phyloP scores from a whole-genome alignment of 2,888 invertebrate genomes.

The Sinhomidia bicolor region DNA sequence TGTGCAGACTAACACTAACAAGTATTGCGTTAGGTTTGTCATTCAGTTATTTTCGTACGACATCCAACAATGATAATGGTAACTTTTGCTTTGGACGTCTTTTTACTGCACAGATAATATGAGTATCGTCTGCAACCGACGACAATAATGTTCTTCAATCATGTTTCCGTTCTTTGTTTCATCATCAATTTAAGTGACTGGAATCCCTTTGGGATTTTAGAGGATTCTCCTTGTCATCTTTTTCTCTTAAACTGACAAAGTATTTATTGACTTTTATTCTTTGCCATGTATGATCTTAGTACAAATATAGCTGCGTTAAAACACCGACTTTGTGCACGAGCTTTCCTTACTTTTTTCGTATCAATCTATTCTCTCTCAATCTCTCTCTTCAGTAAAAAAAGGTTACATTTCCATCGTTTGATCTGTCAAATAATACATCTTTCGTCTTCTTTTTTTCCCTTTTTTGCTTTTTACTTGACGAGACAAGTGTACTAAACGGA shows the following conservation, averaged over 20 bases:
- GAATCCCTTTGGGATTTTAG: slow-evolving; percentile 48
- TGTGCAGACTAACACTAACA: no score
- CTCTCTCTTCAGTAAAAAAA: no score
- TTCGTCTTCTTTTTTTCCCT: background rate
- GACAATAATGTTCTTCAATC: background rate
- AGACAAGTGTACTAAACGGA: background rate
- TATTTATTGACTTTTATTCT: slow-evolving; percentile 52
- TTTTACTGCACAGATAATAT: no score
- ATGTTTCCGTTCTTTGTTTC: slow-evolving; percentile 42
- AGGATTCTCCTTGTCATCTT: slow-evolving; percentile 48
- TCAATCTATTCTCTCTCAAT: background rate
- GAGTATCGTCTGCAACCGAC: background rate
- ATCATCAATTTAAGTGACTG: slow-evolving; percentile 41
- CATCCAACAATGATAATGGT: no score
- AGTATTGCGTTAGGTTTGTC: no score
- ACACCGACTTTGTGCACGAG: background rate
- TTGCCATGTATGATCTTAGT: background rate
- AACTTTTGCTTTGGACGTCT: no score
- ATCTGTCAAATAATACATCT: background rate
- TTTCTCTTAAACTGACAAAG: slow-evolving; percentile 36
- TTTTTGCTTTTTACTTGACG: background rate
- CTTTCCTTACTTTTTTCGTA: background rate
- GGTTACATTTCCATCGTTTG: no score
- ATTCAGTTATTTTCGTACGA: no score
- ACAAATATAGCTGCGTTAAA: no score